Base-by-base conservation (phyloP, 1,140 invertebrate species). In the Tetragnatha versicolor region DNA sequence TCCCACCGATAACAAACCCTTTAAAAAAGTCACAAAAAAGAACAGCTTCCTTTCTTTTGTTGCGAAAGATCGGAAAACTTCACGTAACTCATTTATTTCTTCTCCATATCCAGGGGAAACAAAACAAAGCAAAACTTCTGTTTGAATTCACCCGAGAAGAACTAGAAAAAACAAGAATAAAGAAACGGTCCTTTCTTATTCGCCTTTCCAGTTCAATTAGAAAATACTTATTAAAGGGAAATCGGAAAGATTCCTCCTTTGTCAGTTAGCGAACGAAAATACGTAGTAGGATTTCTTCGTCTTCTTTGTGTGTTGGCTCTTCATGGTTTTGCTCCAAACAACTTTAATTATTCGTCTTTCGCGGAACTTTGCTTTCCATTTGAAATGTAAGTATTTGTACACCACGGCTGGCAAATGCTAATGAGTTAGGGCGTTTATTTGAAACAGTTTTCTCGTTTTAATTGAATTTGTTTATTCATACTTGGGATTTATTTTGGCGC, bases 271-370 rank as follows among this genome's bases (percentile, higher is more conserved):
- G 49, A 33, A 58, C 31, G 29, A 35, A 58, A n/a, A 33, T 33
- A 12, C 51, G 12, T 25, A 6, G 55, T n/a, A 7, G 7, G 17
- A 22, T 63, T 58, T 42, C 35, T 63, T 27, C 42, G 42, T 12
- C 10, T 12, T 45, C n/a, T n/a, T 45, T n/a, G 42, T 45, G 42
- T 42, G 20, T 22, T 10, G 25, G 22, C 5, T 33, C n/a, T 31
- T n/a, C 25, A 29, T 29, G 22, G 39, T 66, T 49, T 31, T 14
- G 12, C 27, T 47, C 10, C 35, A 66, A 25, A 49, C 42, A 66
- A 9, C 27, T 66, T 66, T 66, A 66, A 66, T 66, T 66, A 66
- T 66, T 39, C 63, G 14, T 49, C 60, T 29, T 66, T 49, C 31
- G 7, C 39, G 12, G 20, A 20, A 25, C 22, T 47, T 20, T 47